Conservation (phyloP, 1,140 invertebrate genomes). For the Ladona fulva region DNA sequence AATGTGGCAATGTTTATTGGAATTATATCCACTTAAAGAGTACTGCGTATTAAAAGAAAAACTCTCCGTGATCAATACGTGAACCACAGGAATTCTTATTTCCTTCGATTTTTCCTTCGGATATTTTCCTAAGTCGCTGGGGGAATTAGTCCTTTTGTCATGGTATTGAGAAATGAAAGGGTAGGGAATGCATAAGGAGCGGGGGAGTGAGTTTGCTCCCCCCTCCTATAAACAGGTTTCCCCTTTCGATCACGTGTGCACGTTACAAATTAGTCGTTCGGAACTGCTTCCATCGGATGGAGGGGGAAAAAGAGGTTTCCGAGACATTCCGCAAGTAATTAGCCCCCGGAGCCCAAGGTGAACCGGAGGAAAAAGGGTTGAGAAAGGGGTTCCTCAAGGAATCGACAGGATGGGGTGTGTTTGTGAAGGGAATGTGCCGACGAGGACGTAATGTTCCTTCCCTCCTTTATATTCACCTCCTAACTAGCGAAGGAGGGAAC, state of each 20-base stretch:
- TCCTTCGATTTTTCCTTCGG: neutral
- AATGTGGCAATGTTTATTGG: too few relatives aligned
- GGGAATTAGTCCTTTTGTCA: neutral
- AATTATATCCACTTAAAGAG: too few relatives aligned
- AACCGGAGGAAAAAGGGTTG: neutral
- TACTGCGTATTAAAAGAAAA: too few relatives aligned
- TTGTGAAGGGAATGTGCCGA: neutral
- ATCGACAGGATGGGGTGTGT: too few relatives aligned
- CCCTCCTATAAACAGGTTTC: neutral
- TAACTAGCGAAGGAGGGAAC: too few relatives aligned
- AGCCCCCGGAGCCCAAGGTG: neutral
- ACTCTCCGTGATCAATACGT: too few relatives aligned
- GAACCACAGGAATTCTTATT: neutral
- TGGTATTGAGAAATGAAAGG: neutral
- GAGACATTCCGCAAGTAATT: neutral
- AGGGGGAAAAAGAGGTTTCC: neutral
- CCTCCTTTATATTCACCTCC: too few relatives aligned
- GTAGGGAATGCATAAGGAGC: too few relatives aligned
- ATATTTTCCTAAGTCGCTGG: neutral
- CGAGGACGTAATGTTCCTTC: neutral
- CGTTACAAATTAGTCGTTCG: constrained; percentile 6
- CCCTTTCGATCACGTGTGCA: neutral
- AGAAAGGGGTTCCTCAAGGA: too few relatives aligned
- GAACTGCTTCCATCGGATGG: neutral
- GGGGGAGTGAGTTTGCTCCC: too few relatives aligned